Percentiles rank a stretch among this genome's conserved stretches.
phyloP scores from a whole-genome alignment of 2,113 vertebrate species.

The Dolichallabes microphthalmus region DNA sequence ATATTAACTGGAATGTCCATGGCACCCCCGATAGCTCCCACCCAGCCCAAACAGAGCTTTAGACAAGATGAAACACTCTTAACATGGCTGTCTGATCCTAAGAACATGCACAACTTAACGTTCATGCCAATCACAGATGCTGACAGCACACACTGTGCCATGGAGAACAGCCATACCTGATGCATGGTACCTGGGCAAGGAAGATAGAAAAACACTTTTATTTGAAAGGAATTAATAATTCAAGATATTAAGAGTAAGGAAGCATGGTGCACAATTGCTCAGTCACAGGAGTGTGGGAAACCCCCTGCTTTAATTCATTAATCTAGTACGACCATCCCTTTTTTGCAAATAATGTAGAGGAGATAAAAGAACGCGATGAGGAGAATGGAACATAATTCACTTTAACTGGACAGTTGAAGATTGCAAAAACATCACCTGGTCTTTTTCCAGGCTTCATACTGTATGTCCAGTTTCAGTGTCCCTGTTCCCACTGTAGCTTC shows the following conservation, averaged over 20 bases:
- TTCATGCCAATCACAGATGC: slow-evolving; percentile 61
- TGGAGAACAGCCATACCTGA: slow-evolving; percentile 62
- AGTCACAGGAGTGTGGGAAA: not conserved
- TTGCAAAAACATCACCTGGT: not conserved
- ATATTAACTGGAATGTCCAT: slow-evolving; percentile 67
- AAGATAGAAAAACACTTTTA: not conserved
- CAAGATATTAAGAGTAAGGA: not conserved
- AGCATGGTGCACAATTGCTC: not conserved
- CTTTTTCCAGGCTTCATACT: not conserved
- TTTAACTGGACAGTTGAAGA: not conserved
- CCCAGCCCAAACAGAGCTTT: slow-evolving; percentile 69
- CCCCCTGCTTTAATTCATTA: not conserved
- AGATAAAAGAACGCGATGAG: slow-evolving; percentile 12
- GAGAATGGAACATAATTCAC: not conserved
- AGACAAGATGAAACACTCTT: slow-evolving; percentile 68
- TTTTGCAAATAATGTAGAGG: not conserved
- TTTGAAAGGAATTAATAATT: not conserved
- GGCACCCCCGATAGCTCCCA: slow-evolving; percentile 68
- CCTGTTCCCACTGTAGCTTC: not conserved
- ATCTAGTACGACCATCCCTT: not conserved
- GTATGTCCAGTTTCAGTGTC: not conserved
- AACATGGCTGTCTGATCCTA: not conserved
- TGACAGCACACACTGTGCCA: slow-evolving; percentile 64
- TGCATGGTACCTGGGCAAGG: slow-evolving; percentile 59
- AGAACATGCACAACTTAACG: slow-evolving; percentile 62